Base-by-base conservation (phyloP, 2,797 vertebrate species). In the Podarcis lilfordi region DNA sequence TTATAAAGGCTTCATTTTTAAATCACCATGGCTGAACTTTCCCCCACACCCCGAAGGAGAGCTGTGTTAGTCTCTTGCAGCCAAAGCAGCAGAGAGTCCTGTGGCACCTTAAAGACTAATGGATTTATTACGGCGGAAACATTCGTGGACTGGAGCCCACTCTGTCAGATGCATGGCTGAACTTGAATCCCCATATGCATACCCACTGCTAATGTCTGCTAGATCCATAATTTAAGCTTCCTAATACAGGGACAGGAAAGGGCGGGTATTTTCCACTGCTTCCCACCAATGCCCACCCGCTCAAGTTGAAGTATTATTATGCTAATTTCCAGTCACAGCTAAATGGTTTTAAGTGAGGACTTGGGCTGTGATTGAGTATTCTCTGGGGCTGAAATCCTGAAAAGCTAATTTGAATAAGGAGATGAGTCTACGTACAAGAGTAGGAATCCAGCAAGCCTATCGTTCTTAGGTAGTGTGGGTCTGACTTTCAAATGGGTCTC, bases 361-460 rank as follows among this genome's bases (percentile, higher is more conserved):
- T 86, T 82, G 83, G 61, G 68, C 84, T 80, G 87, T 32, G 50
- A 83, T 77, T 72, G 82, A 77, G 84, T 29, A 74, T 32, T 91
- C 64, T 81, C 29, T 61, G 29, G n/a, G 13, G 17, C 64, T 78
- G n/a, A 75, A 81, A 82, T 61, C 64, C 37, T 79, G 74, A 86
- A 71, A 86, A 2, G 5, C 80, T 78, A 77, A 78, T 10, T 79
- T 69, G 59, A 84, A 90, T 81, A 68, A 87, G 35, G n/a, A 76
- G 71, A 68, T 75, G 59, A 29, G 25, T 83, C 9, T 80, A 78
- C 27, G 61, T 86, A 61, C 75, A 89, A 10, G 9, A 27, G 4
- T 29, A 29, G 32, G 68, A 86, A 89, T 64, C 82, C 25, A 61
- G 21, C 27, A 27, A 90, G 69, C 50, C 64, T 25, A 43, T 45